Evolutionary conservation across 2,113 vertebrate genomes (phyloP).

Genomic region (Silurus glanis): DNA sequence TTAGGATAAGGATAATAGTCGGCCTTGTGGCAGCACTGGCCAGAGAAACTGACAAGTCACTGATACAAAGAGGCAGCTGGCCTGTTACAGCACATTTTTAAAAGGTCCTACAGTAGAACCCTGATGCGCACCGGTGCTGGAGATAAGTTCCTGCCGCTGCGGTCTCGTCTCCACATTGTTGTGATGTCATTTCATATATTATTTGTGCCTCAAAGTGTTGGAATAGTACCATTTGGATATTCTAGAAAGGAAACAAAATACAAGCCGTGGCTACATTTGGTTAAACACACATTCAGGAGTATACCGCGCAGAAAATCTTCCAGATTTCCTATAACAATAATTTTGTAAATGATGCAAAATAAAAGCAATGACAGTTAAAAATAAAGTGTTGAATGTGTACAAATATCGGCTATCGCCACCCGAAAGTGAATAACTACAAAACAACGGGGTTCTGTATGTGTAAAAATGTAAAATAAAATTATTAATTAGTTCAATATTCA

Average conservation of each 20-base stretch:
- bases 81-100: constrained; percentile 57
- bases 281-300: constrained; percentile 72
- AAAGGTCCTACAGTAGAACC: constrained; percentile 59
- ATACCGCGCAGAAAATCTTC: constrained; percentile 48
- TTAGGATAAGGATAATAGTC: constrained; percentile 44
- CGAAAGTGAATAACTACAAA: background rate
- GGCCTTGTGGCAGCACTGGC: constrained; percentile 48
- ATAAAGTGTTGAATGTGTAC: background rate
- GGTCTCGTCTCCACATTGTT: constrained; percentile 41
- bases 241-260: constrained; percentile 49
- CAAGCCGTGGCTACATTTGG: constrained; percentile 53
- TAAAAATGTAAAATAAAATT: background rate
- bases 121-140: constrained; percentile 56
- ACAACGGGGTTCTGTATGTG: background rate
- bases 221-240: constrained; percentile 56
- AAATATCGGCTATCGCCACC: background rate
- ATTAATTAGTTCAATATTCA: background rate
- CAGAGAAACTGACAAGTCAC: constrained; percentile 44
- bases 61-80: constrained; percentile 63
- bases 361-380: constrained; percentile 35
- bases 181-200: constrained; percentile 57
- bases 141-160: background rate
- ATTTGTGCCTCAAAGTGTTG: constrained; percentile 59
- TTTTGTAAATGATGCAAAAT: constrained; percentile 62
- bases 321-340: constrained; percentile 23